A percentile compares a stretch with the other conserved stretches of the same genome.
These are phyloP conservation scores for Trichonephila clavipes DNA, from an alignment of 1,140 invertebrate genomes.

Conservation along the genomic window DNA sequence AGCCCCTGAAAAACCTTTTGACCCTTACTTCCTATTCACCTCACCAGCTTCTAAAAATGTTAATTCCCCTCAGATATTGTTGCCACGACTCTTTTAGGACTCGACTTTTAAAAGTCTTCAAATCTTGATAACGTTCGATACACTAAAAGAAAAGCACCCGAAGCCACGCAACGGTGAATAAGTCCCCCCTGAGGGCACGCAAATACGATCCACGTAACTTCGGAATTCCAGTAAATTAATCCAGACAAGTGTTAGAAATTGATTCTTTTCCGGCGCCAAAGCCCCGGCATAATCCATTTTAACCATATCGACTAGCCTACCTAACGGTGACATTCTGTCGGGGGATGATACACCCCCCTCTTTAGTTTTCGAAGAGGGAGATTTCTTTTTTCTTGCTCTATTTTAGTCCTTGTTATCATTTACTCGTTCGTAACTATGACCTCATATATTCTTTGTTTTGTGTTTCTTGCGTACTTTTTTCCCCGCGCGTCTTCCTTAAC, in stretches of 20 bases:
- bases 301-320: conserved; percentile 36
- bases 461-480: background rate
- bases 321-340: conserved; percentile 10
- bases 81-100: background rate
- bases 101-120: conserved; percentile 49
- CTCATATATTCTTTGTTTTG: conserved; percentile 2
- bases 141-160: background rate
- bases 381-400: conserved; percentile 27
- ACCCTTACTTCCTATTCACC: background rate
- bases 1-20: conserved; percentile 31
- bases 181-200: background rate
- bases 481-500: background rate
- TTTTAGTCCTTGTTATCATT: conserved; percentile 63
- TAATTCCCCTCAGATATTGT: conserved; percentile 1
- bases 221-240: conserved; percentile 36
- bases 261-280: conserved; percentile 34
- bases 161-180: conserved; percentile 5
- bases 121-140: conserved; percentile 22
- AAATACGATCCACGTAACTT: conserved; percentile 2
- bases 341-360: background rate
- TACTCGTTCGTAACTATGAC: background rate
- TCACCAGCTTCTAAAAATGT: background rate
- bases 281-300: conserved; percentile 28
- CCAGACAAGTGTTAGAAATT: conserved; percentile 41
- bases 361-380: background rate